Base-by-base conservation (phyloP, 2,888 invertebrate species). In the Plemyria rubiginata region DNA sequence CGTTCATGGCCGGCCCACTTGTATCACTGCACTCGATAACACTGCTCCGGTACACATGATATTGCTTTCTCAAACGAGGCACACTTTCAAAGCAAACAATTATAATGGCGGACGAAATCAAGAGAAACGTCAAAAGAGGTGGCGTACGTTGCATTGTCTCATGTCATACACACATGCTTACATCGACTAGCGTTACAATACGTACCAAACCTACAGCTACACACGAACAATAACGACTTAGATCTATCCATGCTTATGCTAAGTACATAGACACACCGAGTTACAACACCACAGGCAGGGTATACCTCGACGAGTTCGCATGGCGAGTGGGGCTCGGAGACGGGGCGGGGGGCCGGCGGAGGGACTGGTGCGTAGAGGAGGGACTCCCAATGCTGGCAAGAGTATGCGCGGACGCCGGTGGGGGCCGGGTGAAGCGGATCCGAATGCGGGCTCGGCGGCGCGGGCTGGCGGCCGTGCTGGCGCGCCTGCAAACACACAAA, bases 381-480 rank as follows among this genome's bases (percentile, higher is more conserved):
- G 70, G 93, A 88, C 82, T 93, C 95, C 93, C 88, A 94, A 82
- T 92, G 94, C 86, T 90, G 94, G 92, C 90, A 94, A 84, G 90
- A 94, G 92, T 88, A 94, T 76, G 89, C 93, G 84, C 91, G 94
- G 85, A 94, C 93, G 87, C 91, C 93, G 87, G 85, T 89, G 74
- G 93, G 93, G 79, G 92, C 85, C 87, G 94, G 86, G 90, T 94
- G 87, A 86, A 92, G 78, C 80, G 92, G 92, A 84, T 77, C 91
- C 93, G 85, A 90, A 84, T 77, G 91, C 93, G 85, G 92, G 86
- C 88, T 93, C 89, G 83, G 86, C 93, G 87, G 92, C 90, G 84
- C 88, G 82, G 90, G 90, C 85, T 84, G 89, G 81, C 90, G 91
- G 87, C 92, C 88, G 93, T 93, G 94, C 90, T 93, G 92, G 86